Conservation (phyloP, 2,888 invertebrate species). For the Eustalomyia histrio region DNA sequence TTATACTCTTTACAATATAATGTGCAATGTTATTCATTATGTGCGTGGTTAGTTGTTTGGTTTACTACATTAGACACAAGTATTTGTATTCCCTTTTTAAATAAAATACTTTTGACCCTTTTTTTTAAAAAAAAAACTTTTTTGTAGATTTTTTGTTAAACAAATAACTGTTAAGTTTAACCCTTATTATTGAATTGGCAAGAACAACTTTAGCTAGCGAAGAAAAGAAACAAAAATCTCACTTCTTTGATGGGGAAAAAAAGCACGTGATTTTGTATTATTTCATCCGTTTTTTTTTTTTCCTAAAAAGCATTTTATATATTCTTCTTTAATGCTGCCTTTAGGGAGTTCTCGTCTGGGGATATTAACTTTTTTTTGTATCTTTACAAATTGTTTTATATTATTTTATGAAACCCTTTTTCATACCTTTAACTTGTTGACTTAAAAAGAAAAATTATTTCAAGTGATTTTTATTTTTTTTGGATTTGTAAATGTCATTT, state of each 20-base stretch:
- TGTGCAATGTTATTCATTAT: conserved; percentile 34
- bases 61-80: conserved; percentile 43
- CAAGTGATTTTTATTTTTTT: neutral
- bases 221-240: neutral
- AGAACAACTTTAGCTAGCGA: neutral
- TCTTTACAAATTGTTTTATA: conserved; percentile 22
- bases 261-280: neutral
- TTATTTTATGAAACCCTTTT: neutral
- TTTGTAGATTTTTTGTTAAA: conserved; percentile 2
- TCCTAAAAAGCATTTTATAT: neutral
- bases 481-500: conserved; percentile 27
- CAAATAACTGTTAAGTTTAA: conserved; percentile 28
- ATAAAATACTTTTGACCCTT: conserved; percentile 48
- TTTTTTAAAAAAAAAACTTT: conserved; percentile 20
- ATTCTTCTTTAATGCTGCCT: neutral
- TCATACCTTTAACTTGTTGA: conserved; percentile 3
- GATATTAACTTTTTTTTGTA: conserved; percentile 1
- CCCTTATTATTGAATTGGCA: conserved; percentile 43
- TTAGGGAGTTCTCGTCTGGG: neutral
- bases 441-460: neutral
- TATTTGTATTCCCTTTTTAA: conserved; percentile 13
- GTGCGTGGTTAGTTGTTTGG: conserved; percentile 26
- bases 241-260: neutral
- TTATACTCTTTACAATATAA: neutral
- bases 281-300: conserved; percentile 16